Conservation (phyloP, 1,140 invertebrate species). For the Ganaspis sp. region DNA sequence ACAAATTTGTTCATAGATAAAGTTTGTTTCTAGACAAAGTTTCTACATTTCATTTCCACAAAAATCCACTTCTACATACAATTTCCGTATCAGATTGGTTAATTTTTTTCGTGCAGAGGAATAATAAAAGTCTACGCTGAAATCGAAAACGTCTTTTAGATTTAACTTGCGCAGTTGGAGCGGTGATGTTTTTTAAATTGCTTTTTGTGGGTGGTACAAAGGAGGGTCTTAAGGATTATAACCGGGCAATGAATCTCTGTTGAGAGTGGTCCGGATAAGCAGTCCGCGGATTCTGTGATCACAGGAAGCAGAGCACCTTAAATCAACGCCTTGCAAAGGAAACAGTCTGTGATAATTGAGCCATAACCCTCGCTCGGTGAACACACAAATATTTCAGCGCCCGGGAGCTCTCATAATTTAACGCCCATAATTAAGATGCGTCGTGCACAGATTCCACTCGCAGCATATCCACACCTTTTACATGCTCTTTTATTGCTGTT, state of each 20-base stretch:
- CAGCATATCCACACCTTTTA: background rate
- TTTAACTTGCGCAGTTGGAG: too few species aligned
- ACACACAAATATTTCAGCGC: slow-evolving; percentile 71
- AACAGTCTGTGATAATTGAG: slow-evolving; percentile 72
- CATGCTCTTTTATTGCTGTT: background rate
- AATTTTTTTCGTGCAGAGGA: too few species aligned
- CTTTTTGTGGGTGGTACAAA: slow-evolving; percentile 3
- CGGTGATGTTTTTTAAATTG: background rate
- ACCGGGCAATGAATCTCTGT: slow-evolving; percentile 11
- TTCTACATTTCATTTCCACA: too few species aligned
- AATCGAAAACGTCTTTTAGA: too few species aligned
- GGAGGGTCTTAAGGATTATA: background rate
- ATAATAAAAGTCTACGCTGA: too few species aligned
- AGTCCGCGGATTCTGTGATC: slow-evolving; percentile 31
- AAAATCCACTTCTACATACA: too few species aligned
- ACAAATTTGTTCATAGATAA: too few species aligned
- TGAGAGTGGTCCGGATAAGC: slow-evolving; percentile 12
- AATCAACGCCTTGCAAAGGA: slow-evolving; percentile 70
- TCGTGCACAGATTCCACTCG: slow-evolving; percentile 25
- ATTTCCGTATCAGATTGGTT: too few species aligned
- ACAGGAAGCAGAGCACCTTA: slow-evolving; percentile 61
- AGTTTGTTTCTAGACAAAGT: too few species aligned
- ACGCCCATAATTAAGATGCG: slow-evolving; percentile 67
- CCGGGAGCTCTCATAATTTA: slow-evolving; percentile 67
- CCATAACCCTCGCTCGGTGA: slow-evolving; percentile 68